Evolutionary conservation across 2,888 invertebrate genomes (phyloP).

Genomic region (Euplagia quadripunctaria): DNA sequence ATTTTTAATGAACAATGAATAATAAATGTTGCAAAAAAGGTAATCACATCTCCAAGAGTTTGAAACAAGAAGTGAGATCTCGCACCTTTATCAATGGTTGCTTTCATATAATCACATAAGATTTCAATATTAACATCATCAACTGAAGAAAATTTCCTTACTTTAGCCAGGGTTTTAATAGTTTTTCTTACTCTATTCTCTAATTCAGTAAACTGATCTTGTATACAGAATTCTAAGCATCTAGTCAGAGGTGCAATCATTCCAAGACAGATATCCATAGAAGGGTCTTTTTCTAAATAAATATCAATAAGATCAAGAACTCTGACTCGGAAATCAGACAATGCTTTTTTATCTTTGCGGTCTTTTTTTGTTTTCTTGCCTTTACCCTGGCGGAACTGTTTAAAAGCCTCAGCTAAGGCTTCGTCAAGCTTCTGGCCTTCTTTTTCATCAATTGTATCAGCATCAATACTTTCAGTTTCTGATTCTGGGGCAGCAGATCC

Average conservation of each 20-base stretch:
- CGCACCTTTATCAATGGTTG: conserved; percentile 89
- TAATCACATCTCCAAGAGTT: conserved; percentile 89
- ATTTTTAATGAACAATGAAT: conserved; percentile 88
- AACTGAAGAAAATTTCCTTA: conserved; percentile 88
- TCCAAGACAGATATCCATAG: conserved; percentile 90
- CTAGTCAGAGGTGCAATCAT: conserved; percentile 90
- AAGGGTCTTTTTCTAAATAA: conserved; percentile 90
- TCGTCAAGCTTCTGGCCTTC: conserved; percentile 92
- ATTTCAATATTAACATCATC: conserved; percentile 86
- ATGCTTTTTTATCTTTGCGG: conserved; percentile 88
- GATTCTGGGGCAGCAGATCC: conserved; percentile 87
- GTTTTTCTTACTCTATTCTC: conserved; percentile 88
- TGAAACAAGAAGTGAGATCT: conserved; percentile 89
- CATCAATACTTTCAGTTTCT: conserved; percentile 90
- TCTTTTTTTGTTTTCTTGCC: conserved; percentile 85
- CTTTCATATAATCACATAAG: conserved; percentile 85
- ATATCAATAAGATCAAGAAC: conserved; percentile 92
- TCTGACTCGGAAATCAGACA: conserved; percentile 91
- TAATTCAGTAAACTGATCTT: conserved; percentile 90
- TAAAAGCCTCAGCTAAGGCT: conserved; percentile 92
- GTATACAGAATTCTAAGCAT: conserved; percentile 90
- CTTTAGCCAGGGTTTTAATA: conserved; percentile 87
- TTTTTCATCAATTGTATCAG: conserved; percentile 92
- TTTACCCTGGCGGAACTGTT: conserved; percentile 86
- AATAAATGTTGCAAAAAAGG: conserved; percentile 89